Base-by-base conservation (phyloP, 2,797 vertebrate species). In the Acestrorhynchus altus region DNA sequence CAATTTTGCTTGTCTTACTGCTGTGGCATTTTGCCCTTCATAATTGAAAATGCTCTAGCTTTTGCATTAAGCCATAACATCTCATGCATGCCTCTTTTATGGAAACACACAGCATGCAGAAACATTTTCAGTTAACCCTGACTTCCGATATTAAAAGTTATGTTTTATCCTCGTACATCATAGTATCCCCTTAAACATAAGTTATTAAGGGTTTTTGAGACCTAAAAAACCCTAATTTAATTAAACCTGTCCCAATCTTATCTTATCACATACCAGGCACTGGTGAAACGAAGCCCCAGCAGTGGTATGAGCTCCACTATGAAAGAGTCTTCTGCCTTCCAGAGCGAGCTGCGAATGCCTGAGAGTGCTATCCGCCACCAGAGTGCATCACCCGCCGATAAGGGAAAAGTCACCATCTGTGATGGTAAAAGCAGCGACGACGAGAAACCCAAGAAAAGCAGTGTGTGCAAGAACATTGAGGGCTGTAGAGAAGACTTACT, bases 201-300 rank as follows among this genome's bases (percentile, higher is more conserved):
- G 72, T n/a, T n/a, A n/a, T n/a, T 63, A 54, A 72, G 60, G 47
- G 63, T 39, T 70, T 15, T 71, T 71, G 64, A 63, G 57, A 35
- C 6, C 61, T 56, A 31, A 22, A 60, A 2, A n/a, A n/a, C n/a
- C 52, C n/a, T 0, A 1, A 11, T 16, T 24, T 77, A 4, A 12
- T 78, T 81, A 11, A 79, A 72, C 20, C 16, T 67, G 24, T 4
- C 13, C 67, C 18, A 52, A 4, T 51, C 12, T 73, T 0, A 1
- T 61, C 16, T 68, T 60, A 67, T 44, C 70, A n/a, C 61, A 35
- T 52, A 49, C 44, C 78, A 99, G 98, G 98, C 98, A 0, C 74
- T 99, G 89, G 97, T 99, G 73, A 99, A 99, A 84, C 94, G 98
- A 86, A 98, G 98, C 73, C 98, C 98, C 40, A 99, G 97, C 91